Base-by-base conservation (phyloP, 2,888 invertebrate species). In the Pasiphila rectangulata region DNA sequence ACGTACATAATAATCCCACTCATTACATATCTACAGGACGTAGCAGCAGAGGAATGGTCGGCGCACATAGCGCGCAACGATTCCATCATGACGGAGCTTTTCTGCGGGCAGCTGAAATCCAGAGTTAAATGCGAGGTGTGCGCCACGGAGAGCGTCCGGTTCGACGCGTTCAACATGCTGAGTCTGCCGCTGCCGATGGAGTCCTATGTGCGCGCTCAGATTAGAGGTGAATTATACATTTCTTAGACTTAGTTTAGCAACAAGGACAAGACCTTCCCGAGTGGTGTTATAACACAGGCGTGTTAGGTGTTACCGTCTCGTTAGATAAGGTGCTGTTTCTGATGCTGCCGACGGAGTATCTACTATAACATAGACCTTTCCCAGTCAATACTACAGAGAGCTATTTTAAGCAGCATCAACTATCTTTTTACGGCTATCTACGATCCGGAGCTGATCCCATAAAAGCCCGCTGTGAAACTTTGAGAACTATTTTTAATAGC, bases 31-130 rank as follows among this genome's bases (percentile, higher is more conserved):
- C 3, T 4, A 1, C 61, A 84, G 81, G 79, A 82, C 45, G 92
- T 92, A 3, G 94, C 94, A 0, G 90, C 90, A 3, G 93, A 93
- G 62, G 96, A 96, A 15, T 97, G 97, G 97, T 92, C 93, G 49
- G 94, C 94, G 67, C 95, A 96, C 83, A 83, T 94, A 49, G 89
- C 93, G 1, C 90, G 96, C 62, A 96, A 97, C 89, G 92, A 93
- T 74, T 96, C 96, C 25, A 94, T 97, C 55, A 93, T 97, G 57
- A 96, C 96, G 39, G 96, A 97, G 74, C 86, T 97, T 59, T 97
- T 97, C 89, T 96, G 96, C 79, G 98, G 97, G 0, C 96, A 97
- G 78, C 91, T 98, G 5, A 96, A 96, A 81, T 97, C 97, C 2
- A 93, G 94, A 74, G 94, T 93, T 39, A 93, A 93, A 35, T 98